Base-by-base conservation (phyloP, 2,888 invertebrate species). In the Protonemura montana region DNA sequence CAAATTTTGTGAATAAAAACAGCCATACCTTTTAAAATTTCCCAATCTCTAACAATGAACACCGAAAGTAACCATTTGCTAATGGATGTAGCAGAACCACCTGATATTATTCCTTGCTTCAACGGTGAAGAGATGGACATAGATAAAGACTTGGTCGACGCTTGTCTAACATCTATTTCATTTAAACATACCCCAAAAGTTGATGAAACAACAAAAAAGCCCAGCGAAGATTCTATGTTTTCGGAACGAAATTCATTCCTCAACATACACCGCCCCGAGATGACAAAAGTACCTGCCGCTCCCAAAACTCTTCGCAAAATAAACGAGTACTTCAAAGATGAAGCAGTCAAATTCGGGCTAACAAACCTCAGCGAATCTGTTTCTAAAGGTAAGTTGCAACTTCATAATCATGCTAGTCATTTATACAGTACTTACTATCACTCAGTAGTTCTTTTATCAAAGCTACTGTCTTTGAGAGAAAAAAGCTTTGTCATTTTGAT, bases 231-330 rank as follows among this genome's bases (percentile, higher is more conserved):
- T 35, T 35, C 35, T 35, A 6, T 27, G 30, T 77, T 83, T 27
- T 76, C 82, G 35, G 13, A 59, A 25, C 82, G 86, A 16, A 87
- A 86, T 41, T 83, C 87, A 0, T 86, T 86, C 41, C 29, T 77
- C 27, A 27, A 82, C 28, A 30, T 86, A 5, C 87, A 87, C 28
- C 86, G 83, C 16, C 86, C 87, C 42, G 87, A 87, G 30, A 85
- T 87, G 7, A 87, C 80, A 21, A 86, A 83, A 29, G 41, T 87
- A 26, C 82, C 82, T 28, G 85, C 82, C 82, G 82, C 35, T 21
- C 41, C 42, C 0, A 82, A 42, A 41, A 80, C 84, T 13, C 59
- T 27, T 25, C 42, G 35, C 83, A 82, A 85, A 26, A 76, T 87
- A 5, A 85, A 86, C 59, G 30, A 82, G 42, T 86, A 82, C 59